Percentiles rank a stretch among this genome's conserved stretches.
Evolutionary conservation across 2,113 vertebrate genomes (phyloP).

Genomic region (Rhizomys pruinosus): DNA sequence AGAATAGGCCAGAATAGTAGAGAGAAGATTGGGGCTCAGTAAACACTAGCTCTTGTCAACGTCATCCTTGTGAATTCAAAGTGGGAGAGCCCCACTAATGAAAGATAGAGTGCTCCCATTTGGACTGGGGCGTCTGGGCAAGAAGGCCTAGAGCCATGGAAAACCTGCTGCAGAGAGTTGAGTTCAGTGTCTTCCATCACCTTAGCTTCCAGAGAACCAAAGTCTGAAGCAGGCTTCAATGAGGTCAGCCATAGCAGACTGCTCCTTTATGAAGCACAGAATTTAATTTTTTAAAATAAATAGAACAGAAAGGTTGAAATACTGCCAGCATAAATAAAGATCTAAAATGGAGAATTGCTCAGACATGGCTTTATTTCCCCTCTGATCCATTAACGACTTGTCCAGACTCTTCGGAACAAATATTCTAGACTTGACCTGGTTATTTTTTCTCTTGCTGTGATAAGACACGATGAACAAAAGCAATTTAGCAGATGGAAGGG

Average conservation of each 20-base stretch:
- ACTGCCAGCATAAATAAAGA: slow-evolving; percentile 31
- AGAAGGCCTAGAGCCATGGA: fast-evolving
- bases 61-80: not conserved
- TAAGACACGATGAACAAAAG: not conserved
- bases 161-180: not conserved
- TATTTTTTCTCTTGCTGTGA: not conserved
- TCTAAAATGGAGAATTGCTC: slow-evolving; percentile 65
- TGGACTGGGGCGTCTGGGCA: not conserved
- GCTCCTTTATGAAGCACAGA: slow-evolving; percentile 30
- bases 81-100: no score
- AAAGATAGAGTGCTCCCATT: fast-evolving
- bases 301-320: slow-evolving; percentile 75
- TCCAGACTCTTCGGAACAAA: slow-evolving; percentile 59
- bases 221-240: not conserved
- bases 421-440: no score
- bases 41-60: fast-evolving
- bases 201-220: not conserved
- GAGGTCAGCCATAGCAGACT: slow-evolving; percentile 41
- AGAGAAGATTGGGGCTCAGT: fast-evolving
- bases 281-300: slow-evolving; percentile 78
- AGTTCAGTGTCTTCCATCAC: not conserved
- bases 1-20: not conserved
- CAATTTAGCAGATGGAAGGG: not conserved
- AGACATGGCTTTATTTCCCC: slow-evolving; percentile 59
- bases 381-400: slow-evolving; percentile 60